These are phyloP conservation scores for Atherinosoma microstoma DNA, from an alignment of 2,797 vertebrate species.

Conservation along the genomic window DNA sequence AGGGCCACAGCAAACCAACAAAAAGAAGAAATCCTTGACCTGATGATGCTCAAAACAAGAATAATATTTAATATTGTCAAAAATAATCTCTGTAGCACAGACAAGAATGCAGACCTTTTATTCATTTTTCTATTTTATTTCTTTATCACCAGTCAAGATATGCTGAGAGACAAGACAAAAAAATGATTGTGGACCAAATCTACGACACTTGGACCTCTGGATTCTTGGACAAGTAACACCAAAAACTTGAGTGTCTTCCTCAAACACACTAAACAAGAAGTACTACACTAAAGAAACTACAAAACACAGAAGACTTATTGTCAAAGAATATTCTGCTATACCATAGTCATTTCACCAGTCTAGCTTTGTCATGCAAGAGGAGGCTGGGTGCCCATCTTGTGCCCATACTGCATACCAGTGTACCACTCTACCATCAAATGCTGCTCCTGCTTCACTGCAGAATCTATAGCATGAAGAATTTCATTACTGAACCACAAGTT, in stretches of 20 bases:
- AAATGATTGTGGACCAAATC: background rate
- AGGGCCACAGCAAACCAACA: background rate
- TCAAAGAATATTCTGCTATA: constrained; percentile 30
- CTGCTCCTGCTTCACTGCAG: background rate
- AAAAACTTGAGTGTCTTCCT: background rate
- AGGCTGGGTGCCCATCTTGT: constrained; percentile 46
- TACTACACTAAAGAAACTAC: background rate
- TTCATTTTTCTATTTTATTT: too few relatives aligned
- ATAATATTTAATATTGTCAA: background rate
- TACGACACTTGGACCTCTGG: background rate
- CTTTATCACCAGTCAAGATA: too few relatives aligned
- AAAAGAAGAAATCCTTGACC: background rate
- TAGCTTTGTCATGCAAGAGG: constrained; percentile 49
- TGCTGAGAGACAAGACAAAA: too few relatives aligned
- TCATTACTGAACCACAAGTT: constrained; percentile 14
- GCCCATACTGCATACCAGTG: constrained; percentile 34
- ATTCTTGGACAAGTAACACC: background rate
- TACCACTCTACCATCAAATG: background rate
- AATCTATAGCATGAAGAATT: constrained; percentile 8
- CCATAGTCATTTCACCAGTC: constrained; percentile 39
- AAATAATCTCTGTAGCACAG: too few relatives aligned
- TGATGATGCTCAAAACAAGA: background rate
- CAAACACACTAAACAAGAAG: constrained; percentile 1
- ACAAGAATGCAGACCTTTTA: too few relatives aligned
- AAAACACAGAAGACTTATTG: background rate